These are phyloP conservation scores for Gymnogyps californianus DNA, from an alignment of 2,113 vertebrate genomes.

Conservation along the genomic window DNA sequence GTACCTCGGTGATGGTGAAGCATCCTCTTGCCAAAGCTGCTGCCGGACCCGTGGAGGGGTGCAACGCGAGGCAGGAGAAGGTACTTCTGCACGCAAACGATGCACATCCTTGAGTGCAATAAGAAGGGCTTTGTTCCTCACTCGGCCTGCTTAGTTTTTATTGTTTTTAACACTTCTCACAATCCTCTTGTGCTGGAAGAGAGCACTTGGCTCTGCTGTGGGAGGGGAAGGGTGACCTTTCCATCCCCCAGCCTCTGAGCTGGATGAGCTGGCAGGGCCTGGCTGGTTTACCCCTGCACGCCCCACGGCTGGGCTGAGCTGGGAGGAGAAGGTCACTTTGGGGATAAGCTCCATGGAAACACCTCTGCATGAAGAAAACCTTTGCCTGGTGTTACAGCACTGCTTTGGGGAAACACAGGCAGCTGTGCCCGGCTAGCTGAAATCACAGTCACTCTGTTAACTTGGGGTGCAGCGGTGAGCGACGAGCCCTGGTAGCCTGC, in stretches of 20 bases:
- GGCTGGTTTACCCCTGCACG: no score
- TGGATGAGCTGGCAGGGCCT: neutral
- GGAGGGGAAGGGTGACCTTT: neutral
- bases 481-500: neutral
- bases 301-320: neutral
- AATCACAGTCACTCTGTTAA: neutral
- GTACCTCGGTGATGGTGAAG: fast-evolving
- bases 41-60: fast-evolving
- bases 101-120: neutral
- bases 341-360: neutral
- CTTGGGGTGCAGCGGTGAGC: fast-evolving
- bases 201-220: neutral
- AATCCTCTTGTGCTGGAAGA: neutral
- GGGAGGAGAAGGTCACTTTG: neutral
- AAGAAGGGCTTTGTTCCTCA: neutral
- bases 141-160: neutral
- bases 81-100: neutral
- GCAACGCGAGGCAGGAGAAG: fast-evolving
- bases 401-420: neutral
- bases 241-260: neutral
- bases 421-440: neutral
- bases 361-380: fast-evolving
- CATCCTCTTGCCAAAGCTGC: neutral
- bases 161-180: neutral
- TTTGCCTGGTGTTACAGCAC: neutral